phyloP scores from a whole-genome alignment of 2,888 invertebrate species.

The Ariolimax columbianus region DNA sequence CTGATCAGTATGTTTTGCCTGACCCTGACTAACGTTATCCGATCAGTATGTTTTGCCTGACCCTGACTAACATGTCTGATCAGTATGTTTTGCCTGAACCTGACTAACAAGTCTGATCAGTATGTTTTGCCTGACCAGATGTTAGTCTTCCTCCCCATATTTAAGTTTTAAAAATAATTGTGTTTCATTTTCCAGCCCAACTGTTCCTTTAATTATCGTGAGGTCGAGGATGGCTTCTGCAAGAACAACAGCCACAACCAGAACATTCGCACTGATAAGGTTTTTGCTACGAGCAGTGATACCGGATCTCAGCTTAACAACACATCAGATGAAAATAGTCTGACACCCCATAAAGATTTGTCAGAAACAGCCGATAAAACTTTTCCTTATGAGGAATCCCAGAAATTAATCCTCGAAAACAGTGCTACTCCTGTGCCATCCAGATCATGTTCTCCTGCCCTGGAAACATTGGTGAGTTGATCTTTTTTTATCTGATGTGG shows the following conservation, averaged over 20 bases:
- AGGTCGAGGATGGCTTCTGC: too few species aligned
- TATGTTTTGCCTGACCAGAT: too few species aligned
- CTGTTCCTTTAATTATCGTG: neutral
- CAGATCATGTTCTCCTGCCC: slow-evolving; percentile 19
- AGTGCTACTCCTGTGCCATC: neutral
- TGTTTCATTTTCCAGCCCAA: neutral
- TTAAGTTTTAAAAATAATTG: too few species aligned
- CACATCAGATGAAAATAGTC: neutral
- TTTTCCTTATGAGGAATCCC: neutral
- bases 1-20: too few species aligned
- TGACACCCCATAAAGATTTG: neutral
- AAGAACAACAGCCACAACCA: neutral
- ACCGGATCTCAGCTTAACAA: neutral
- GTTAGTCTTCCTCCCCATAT: too few species aligned
- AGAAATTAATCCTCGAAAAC: neutral
- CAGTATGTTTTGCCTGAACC: too few species aligned
- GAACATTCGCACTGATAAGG: neutral
- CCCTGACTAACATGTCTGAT: too few species aligned
- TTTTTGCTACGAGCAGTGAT: neutral
- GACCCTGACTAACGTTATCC: too few species aligned
- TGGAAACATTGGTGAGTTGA: neutral
- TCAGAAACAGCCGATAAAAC: neutral
- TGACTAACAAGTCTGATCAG: too few species aligned
- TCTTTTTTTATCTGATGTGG: neutral
- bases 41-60: too few species aligned